phyloP scores from a whole-genome alignment of 2,113 vertebrate species.

The Saimiri boliviensis region DNA sequence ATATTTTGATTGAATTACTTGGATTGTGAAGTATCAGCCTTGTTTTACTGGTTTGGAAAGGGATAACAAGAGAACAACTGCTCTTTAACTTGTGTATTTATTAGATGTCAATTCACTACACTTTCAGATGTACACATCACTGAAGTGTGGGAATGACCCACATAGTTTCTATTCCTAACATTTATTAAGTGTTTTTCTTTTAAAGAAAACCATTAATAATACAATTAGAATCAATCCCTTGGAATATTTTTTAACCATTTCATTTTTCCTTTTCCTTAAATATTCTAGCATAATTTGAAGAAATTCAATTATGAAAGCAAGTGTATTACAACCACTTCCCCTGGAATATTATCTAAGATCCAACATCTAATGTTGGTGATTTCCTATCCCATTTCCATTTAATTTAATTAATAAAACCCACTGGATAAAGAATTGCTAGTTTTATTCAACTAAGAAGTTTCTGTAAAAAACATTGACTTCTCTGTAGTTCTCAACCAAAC shows the following conservation, averaged over 20 bases:
- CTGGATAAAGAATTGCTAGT: background rate
- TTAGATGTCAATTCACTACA: background rate
- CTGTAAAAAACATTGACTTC: background rate
- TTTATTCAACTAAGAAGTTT: slow-evolving; percentile 9
- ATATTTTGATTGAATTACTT: background rate
- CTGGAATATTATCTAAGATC: background rate
- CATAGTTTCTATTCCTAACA: background rate
- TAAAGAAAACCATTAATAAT: background rate
- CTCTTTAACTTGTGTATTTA: background rate
- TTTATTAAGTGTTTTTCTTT: background rate
- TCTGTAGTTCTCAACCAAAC: background rate
- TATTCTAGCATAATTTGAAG: background rate
- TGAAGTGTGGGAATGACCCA: background rate
- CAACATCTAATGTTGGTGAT: background rate
- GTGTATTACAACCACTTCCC: background rate
- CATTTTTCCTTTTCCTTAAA: background rate
- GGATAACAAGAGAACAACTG: background rate
- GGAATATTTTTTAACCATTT: background rate
- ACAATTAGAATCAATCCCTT: background rate
- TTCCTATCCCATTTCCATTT: background rate
- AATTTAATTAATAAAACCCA: background rate
- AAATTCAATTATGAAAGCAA: background rate
- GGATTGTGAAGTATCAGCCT: background rate
- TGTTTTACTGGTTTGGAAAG: slow-evolving; percentile 2
- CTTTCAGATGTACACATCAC: background rate